Base-by-base conservation (phyloP, 2,113 vertebrate species). In the Corvus moneduloides region DNA sequence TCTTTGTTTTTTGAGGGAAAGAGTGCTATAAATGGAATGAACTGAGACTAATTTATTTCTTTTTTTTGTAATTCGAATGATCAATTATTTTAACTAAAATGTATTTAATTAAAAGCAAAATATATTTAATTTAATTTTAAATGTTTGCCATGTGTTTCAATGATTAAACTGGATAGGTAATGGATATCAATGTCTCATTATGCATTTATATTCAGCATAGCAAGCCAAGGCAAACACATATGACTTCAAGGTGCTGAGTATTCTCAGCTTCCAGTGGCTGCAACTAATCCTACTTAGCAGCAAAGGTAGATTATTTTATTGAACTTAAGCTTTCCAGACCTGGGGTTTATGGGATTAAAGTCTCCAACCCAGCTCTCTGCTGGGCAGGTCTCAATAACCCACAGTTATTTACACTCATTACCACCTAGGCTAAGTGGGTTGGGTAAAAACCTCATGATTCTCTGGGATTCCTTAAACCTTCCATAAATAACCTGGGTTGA, bases 241-340 rank as follows among this genome's bases (percentile, higher is more conserved):
- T 1, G 27, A 93, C 24, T 66, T 90, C 27, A 77, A 78, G 59
- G 63, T 86, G 43, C 59, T 80, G 39, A 86, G 39, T 18, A 73
- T 46, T 90, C 28, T 76, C 43, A 81, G 37, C 9, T 93, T 93
- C 87, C 84, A 63, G 54, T 61, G 67, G 43, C 68, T 85, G n/a
- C 79, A 91, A 71, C 78, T 96, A 93, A 96, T 88, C 79, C 90
- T 96, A 56, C 79, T 83, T 67, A 94, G 69, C 66, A 91, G 58
- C 28, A 82, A 87, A 91, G 55, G 16, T 49, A 92, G 76, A 82
- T 92, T 87, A 93, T 84, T 90, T 88, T 72, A 93, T 35, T 77
- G 66, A 85, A 84, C 10, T 78, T 82, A 88, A 96, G 48, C 27
- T 63, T 77, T 89, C 41, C 54, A 88, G 33, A 59, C 39, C 30